Conservation (phyloP, 1,140 invertebrate species). For the Camponotus floridanus region DNA sequence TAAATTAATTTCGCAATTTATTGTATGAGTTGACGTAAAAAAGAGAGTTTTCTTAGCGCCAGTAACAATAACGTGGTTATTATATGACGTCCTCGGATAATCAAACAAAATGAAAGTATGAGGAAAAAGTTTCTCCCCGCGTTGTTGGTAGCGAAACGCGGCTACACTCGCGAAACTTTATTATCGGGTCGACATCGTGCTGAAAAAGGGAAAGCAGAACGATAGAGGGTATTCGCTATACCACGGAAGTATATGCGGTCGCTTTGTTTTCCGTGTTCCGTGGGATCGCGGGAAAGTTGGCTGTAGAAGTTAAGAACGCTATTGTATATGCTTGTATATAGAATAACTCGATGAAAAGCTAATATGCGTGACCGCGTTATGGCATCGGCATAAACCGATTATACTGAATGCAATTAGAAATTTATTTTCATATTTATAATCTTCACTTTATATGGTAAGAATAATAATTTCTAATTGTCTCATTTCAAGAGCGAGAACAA, state of each 20-base stretch:
- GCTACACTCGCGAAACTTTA: conserved; percentile 52
- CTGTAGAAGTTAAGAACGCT: conserved; percentile 22
- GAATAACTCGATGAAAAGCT: conserved; percentile 35
- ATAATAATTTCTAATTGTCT: conserved; percentile 10
- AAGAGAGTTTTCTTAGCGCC: background rate
- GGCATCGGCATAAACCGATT: background rate
- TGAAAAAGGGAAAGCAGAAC: conserved; percentile 35
- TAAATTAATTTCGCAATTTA: conserved; percentile 24
- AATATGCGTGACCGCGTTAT: background rate
- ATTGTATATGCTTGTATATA: conserved; percentile 27
- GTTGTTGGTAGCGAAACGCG: conserved; percentile 39
- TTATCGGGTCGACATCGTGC: conserved; percentile 46
- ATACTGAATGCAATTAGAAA: background rate
- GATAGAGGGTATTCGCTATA: conserved; percentile 26
- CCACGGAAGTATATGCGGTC: conserved; percentile 29
- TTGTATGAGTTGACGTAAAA: conserved; percentile 4
- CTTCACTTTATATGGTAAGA: background rate
- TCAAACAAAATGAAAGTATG: conserved; percentile 49
- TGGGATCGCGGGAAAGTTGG: conserved; percentile 38
- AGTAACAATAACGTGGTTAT: conserved; percentile 53
- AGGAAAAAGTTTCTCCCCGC: conserved; percentile 32
- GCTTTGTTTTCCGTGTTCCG: conserved; percentile 36
- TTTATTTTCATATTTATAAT: background rate
- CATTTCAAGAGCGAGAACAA: background rate
- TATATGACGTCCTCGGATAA: conserved; percentile 46